Evolutionary conservation across 2,113 vertebrate genomes (phyloP).

Genomic region (Verasper variegatus): DNA sequence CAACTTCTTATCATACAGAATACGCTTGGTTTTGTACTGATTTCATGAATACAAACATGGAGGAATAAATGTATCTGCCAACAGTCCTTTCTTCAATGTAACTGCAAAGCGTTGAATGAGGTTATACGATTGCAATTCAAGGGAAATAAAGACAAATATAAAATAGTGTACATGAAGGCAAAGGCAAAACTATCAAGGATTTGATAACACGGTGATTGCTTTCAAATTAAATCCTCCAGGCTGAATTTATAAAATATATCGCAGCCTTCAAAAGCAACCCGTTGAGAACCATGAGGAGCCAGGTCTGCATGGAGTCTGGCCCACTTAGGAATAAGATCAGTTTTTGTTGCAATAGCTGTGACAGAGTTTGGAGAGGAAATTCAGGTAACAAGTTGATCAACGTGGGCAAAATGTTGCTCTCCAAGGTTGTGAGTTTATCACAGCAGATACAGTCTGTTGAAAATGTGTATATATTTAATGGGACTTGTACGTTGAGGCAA

Average conservation of each 20-base stretch:
- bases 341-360: too few species aligned
- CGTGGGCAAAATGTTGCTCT: too few species aligned
- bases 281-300: background rate
- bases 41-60: background rate
- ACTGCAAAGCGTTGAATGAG: too few species aligned
- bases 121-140: too few species aligned
- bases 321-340: background rate
- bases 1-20: background rate
- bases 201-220: background rate
- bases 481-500: too few species aligned
- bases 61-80: background rate
- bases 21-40: background rate
- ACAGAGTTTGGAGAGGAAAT: too few species aligned
- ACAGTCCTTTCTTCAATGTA: too few species aligned
- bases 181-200: background rate
- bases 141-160: too few species aligned
- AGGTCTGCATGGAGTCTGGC: background rate
- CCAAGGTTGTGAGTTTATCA: too few species aligned
- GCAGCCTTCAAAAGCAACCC: background rate
- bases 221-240: background rate
- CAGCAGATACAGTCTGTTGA: too few species aligned
- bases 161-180: background rate
- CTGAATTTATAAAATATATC: background rate
- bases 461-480: too few species aligned
- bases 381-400: too few species aligned